phyloP scores from a whole-genome alignment of 2,797 vertebrate species.

The Catamblyrhynchus diadema region DNA sequence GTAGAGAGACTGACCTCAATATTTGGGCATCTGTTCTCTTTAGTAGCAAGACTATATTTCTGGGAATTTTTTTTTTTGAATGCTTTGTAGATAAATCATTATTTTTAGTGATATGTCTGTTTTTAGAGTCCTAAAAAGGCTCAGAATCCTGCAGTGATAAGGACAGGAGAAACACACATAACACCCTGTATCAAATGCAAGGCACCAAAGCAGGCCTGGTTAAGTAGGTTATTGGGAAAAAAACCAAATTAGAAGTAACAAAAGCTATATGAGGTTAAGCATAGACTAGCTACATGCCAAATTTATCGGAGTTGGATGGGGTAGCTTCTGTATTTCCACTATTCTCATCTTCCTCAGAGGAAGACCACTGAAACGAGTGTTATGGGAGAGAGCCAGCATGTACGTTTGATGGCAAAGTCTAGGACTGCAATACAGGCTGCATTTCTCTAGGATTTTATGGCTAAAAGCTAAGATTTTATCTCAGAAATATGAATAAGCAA shows the following conservation, averaged over 20 bases:
- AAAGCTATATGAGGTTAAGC: neutral
- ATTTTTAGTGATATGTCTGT: neutral
- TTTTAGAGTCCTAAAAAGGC: neutral
- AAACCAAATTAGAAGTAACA: neutral
- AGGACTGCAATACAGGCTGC: neutral
- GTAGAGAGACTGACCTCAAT: neutral
- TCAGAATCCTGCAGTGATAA: neutral
- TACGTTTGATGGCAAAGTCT: neutral
- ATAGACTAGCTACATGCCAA: neutral
- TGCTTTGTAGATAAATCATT: neutral
- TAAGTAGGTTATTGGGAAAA: neutral
- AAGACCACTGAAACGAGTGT: neutral
- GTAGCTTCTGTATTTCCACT: neutral
- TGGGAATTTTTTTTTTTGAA: neutral
- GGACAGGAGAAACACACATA: neutral
- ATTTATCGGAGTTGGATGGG: neutral
- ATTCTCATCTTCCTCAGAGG: neutral
- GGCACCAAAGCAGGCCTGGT: neutral
- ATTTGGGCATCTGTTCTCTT: neutral
- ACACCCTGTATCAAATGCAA: neutral
- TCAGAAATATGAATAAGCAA: neutral
- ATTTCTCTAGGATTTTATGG: neutral
- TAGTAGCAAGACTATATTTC: neutral
- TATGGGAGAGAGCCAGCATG: neutral
- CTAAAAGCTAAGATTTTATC: neutral